Evolutionary conservation across 2,113 vertebrate species (phyloP).

Genomic region (zebrafish (Danio rerio)): GRCz12tu NC_133188.1:39483501-39484000

Average conservation of each 20-base stretch:
- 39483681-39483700: conserved; percentile 17
- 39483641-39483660: background rate
- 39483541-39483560: conserved; percentile 18
- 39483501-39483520: background rate
- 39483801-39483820: conserved; percentile 28
- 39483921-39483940: background rate
- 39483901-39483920: background rate
- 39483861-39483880: background rate
- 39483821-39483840: background rate
- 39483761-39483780: background rate
- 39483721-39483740: conserved; percentile 18
- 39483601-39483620: conserved; percentile 30
- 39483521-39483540: conserved; percentile 11
- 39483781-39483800: conserved; percentile 23
- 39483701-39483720: background rate
- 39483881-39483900: background rate
- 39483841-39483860: background rate
- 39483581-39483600: conserved; percentile 7
- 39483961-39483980: conserved; percentile 19
- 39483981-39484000: background rate
- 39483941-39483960: background rate
- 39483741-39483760: background rate
- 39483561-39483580: conserved; percentile 20
- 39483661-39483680: background rate
- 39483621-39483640: conserved; percentile 12